Base-by-base conservation (phyloP, 1,140 invertebrate genomes). In the Sipha flava region DNA sequence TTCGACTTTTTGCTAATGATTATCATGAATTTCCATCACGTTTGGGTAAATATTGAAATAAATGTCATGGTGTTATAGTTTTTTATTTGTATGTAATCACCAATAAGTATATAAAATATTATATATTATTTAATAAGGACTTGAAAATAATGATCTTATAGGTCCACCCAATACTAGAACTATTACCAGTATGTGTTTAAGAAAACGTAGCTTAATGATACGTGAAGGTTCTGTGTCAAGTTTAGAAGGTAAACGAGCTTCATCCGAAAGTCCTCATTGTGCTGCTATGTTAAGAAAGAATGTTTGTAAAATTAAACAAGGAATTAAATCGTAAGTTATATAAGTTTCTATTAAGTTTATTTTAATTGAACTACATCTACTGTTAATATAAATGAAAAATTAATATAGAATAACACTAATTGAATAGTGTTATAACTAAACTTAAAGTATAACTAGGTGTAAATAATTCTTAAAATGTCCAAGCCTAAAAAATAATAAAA, bases 271-370 rank as follows among this genome's bases (percentile, higher is more conserved):
- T 57, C 73, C 73, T 77, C 73, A 77, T 84, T 92, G 91, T 64
- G 94, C 94, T 82, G 93, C 94, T 90, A 92, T 94, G 43, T 87
- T 94, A 62, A 88, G 93, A 26, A 94, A 94, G 86, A 88, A 93
- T 79, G 94, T 95, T 84, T 89, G 92, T 66, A 93, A 93, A 85
- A 94, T 95, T 80, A 94, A 94, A 82, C 92, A 94, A 84, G 92
- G 92, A 75, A 95, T 95, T 92, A 94, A 94, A 85, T 90, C 92
- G 87, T 91, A 81, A 83, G 83, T 81, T n/a, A 37, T 52, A 66
- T 16, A 5, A 62, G 47, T 52, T 21, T 52, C n/a, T 18, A 18
- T 18, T 45, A n/a, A n/a, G n/a, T n/a, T n/a, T n/a, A n/a, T n/a
- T n/a, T n/a, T n/a, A n/a, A n/a, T n/a, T n/a, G n/a, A n/a, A n/a